phyloP scores from a whole-genome alignment of 1,140 invertebrate genomes.

The Capitella teleta region DNA sequence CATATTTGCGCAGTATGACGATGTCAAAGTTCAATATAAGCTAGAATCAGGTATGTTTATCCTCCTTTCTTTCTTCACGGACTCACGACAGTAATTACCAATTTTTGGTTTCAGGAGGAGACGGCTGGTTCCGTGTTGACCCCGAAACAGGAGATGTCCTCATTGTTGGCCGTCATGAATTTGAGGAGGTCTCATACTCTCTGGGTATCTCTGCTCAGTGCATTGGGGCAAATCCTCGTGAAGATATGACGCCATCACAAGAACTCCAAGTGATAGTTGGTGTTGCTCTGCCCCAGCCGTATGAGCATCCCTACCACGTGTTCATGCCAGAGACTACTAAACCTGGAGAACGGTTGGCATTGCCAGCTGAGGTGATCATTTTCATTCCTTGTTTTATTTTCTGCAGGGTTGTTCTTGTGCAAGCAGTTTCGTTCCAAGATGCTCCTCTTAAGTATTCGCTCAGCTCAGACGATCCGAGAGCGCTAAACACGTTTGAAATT shows the following conservation, averaged over 20 bases:
- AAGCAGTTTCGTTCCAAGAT: slow-evolving; percentile 11
- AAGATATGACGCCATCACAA: neutral
- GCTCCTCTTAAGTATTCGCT: slow-evolving; percentile 4
- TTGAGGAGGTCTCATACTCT: neutral
- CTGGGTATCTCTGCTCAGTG: slow-evolving; percentile 4
- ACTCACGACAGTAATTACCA: neutral
- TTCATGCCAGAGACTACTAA: neutral
- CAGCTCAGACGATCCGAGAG: neutral
- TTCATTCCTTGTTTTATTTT: neutral
- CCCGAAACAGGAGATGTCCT: slow-evolving; percentile 2
- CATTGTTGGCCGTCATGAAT: slow-evolving; percentile 5
- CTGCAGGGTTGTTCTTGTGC: slow-evolving; percentile 1
- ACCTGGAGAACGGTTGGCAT: neutral
- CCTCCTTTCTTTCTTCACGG: neutral
- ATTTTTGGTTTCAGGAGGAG: neutral
- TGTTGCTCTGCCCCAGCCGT: neutral
- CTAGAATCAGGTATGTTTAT: slow-evolving; percentile 7
- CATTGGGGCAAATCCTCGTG: neutral
- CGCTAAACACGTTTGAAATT: neutral
- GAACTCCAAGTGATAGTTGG: neutral
- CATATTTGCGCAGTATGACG: slow-evolving; percentile 2
- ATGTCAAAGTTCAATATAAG: slow-evolving; percentile 7
- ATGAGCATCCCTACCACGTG: neutral
- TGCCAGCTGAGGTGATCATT: neutral
- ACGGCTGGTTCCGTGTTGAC: slow-evolving; percentile 6